phyloP scores from a whole-genome alignment of 2,797 vertebrate genomes.

The Diplodus sargus region DNA sequence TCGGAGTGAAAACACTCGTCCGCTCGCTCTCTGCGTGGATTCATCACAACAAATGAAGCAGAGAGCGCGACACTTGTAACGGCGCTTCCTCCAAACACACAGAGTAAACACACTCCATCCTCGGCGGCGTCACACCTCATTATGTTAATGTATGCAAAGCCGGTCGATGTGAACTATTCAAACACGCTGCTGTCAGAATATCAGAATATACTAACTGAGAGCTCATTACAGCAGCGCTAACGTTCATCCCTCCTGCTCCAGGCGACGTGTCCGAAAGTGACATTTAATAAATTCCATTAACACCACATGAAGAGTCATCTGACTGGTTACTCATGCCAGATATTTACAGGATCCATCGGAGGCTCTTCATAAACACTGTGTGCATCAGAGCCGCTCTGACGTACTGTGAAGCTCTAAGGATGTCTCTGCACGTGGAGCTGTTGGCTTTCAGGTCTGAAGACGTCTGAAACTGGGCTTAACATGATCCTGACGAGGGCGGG shows the following conservation, averaged over 20 bases:
- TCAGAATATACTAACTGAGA: conserved; percentile 42
- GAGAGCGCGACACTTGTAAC: conserved; percentile 19
- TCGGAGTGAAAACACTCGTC: not conserved
- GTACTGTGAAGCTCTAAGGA: not conserved
- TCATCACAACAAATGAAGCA: conserved; percentile 35
- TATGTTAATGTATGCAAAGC: conserved; percentile 60
- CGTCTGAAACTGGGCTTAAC: not conserved
- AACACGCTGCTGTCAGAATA: conserved; percentile 45
- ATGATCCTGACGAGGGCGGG: not conserved
- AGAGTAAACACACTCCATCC: conserved; percentile 63
- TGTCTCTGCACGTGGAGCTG: too few species aligned
- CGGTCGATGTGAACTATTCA: conserved; percentile 38
- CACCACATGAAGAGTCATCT: conserved; percentile 7
- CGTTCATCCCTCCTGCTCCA: conserved; percentile 15
- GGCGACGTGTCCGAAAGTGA: conserved; percentile 6
- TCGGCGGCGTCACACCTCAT: conserved; percentile 35
- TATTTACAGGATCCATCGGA: conserved; percentile 30
- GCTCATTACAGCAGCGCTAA: conserved; percentile 50
- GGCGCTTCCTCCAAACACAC: not conserved
- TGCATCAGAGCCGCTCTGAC: not conserved
- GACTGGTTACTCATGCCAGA: conserved; percentile 15
- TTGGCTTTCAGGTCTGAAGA: not conserved
- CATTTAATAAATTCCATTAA: conserved; percentile 60
- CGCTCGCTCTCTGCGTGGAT: conserved; percentile 11
- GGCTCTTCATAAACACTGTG: not conserved